Percentiles rank a stretch among this genome's conserved stretches.
Evolutionary conservation across 2,797 vertebrate species (phyloP).

Genomic region (Oryzias dopingdopingensis): DNA sequence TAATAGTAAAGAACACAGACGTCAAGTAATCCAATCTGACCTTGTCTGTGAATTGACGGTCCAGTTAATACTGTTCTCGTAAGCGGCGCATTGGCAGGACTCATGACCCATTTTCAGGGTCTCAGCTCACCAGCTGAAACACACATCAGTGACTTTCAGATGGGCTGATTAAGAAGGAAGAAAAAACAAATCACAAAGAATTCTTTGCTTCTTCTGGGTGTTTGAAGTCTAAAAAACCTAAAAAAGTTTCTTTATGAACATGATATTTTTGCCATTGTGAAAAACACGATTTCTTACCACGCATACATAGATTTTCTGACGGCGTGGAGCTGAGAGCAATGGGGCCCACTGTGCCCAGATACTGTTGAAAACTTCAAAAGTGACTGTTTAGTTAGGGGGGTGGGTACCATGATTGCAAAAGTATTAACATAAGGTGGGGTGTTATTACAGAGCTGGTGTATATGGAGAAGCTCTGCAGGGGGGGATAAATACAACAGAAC

Average conservation of each 20-base stretch:
- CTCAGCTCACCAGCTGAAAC: slow-evolving; percentile 47
- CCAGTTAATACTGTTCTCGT: slow-evolving; percentile 48
- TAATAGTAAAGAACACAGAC: slow-evolving; percentile 59
- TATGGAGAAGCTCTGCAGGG: slow-evolving; percentile 57
- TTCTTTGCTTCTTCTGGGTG: slow-evolving; percentile 12
- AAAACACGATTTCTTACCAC: slow-evolving; percentile 15
- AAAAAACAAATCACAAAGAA: not conserved
- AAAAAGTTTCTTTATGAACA: slow-evolving; percentile 27
- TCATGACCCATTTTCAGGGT: slow-evolving; percentile 58
- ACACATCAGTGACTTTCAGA: slow-evolving; percentile 25
- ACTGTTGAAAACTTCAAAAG: slow-evolving; percentile 60
- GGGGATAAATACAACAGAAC: slow-evolving; percentile 32
- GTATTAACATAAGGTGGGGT: slow-evolving; percentile 77
- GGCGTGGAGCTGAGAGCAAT: slow-evolving; percentile 42
- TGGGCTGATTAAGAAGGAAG: slow-evolving; percentile 7
- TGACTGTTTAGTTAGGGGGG: slow-evolving; percentile 51
- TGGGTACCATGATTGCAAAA: slow-evolving; percentile 59
- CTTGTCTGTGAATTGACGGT: slow-evolving; percentile 56
- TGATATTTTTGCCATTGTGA: slow-evolving; percentile 25
- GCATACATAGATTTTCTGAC: slow-evolving; percentile 35
- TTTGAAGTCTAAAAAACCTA: slow-evolving; percentile 2
- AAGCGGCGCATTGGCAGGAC: slow-evolving; percentile 42
- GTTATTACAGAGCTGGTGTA: slow-evolving; percentile 77
- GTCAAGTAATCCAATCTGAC: slow-evolving; percentile 65
- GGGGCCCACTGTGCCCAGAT: slow-evolving; percentile 50